Percentiles rank a stretch among this genome's conserved stretches.
phyloP scores from a whole-genome alignment of 2,888 invertebrate species.

The Zygothrica quintamaculata region DNA sequence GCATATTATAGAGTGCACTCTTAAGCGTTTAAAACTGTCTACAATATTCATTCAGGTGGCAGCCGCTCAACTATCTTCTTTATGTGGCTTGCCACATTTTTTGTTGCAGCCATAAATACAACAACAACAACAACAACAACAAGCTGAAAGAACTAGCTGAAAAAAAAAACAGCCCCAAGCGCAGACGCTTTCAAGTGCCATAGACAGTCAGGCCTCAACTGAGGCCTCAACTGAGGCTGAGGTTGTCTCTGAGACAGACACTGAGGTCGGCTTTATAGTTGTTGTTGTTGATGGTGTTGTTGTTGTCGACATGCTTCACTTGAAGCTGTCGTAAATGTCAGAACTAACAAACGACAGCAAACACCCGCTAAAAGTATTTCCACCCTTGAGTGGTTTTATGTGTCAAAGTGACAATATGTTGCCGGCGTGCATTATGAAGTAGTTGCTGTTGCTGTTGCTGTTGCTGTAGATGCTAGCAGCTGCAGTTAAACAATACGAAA shows the following conservation, averaged over 20 bases:
- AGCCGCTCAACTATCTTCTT: conserved; percentile 26
- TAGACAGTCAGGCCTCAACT: conserved; percentile 51
- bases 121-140: conserved; percentile 20
- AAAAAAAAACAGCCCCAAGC: conserved; percentile 58
- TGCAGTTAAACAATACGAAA: conserved; percentile 55
- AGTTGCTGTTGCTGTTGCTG: too few species aligned
- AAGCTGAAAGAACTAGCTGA: conserved; percentile 11
- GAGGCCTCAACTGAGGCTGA: conserved; percentile 28
- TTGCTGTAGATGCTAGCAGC: conserved; percentile 53
- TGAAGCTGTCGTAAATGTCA: conserved; percentile 79
- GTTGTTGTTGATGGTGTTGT: conserved; percentile 33
- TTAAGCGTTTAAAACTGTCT: conserved; percentile 52
- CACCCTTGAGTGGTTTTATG: conserved; percentile 74
- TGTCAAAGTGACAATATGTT: conserved; percentile 82
- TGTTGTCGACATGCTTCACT: conserved; percentile 65
- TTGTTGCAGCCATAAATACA: conserved; percentile 43
- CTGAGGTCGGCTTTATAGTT: conserved; percentile 39
- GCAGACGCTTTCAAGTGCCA: conserved; percentile 78
- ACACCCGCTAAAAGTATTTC: conserved; percentile 38
- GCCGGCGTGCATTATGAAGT: conserved; percentile 72
- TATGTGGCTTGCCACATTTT: conserved; percentile 54
- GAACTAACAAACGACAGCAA: conserved; percentile 49
- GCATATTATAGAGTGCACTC: conserved; percentile 23
- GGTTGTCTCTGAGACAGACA: conserved; percentile 41
- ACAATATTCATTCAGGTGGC: conserved; percentile 51